Evolutionary conservation across 2,113 vertebrate genomes (phyloP).

Genomic region (Indicator maculatus): DNA sequence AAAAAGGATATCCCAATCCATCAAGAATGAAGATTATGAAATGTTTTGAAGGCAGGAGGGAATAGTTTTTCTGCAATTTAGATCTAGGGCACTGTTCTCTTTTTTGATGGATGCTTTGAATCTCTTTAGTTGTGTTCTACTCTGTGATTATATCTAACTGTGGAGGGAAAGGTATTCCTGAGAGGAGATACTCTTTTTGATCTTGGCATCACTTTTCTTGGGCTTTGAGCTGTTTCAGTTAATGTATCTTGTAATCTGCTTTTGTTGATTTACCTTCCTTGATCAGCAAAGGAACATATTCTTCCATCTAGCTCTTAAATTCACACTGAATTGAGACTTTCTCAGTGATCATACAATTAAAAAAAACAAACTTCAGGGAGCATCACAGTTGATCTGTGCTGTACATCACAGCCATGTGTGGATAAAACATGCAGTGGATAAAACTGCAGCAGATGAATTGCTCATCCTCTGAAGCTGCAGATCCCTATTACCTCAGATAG

Average conservation of each 20-base stretch:
- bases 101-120: neutral
- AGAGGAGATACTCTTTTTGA: neutral
- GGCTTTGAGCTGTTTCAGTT: neutral
- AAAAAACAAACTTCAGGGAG: neutral
- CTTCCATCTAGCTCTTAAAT: neutral
- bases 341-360: neutral
- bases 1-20: neutral
- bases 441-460: neutral
- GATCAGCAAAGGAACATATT: neutral
- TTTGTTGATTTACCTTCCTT: neutral
- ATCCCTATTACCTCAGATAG: neutral
- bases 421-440: neutral
- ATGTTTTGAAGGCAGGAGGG: neutral
- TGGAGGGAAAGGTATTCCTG: neutral
- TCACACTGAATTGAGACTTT: neutral
- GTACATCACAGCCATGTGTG: neutral
- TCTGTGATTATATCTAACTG: neutral
- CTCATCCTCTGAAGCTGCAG: neutral
- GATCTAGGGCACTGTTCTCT: neutral
- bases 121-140: neutral
- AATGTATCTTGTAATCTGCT: neutral
- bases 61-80: neutral
- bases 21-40: neutral
- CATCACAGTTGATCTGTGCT: neutral
- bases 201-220: neutral